Conservation (phyloP, 2,888 invertebrate species). For the Epiperipatus broadwayi region DNA sequence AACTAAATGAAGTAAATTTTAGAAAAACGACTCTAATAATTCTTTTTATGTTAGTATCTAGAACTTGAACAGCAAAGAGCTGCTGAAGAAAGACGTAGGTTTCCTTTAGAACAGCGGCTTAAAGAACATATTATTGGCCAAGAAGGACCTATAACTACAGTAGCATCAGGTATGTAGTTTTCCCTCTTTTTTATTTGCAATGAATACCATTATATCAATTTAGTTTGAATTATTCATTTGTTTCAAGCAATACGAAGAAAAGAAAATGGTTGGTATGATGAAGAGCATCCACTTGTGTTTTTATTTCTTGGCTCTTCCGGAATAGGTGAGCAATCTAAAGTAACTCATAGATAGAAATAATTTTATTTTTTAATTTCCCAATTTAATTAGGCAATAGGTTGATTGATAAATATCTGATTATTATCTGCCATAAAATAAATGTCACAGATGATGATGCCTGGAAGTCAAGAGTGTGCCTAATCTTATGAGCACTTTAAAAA, state of each 20-base stretch:
- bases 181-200: slow-evolving; percentile 17
- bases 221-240: slow-evolving; percentile 9
- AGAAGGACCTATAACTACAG: slow-evolving; percentile 55
- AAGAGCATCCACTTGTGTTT: slow-evolving; percentile 75
- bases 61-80: slow-evolving; percentile 39
- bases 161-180: slow-evolving; percentile 42
- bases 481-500: no score
- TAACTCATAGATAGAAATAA: no score
- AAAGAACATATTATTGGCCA: slow-evolving; percentile 69
- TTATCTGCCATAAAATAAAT: no score
- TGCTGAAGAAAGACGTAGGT: slow-evolving; percentile 54
- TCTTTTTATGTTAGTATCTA: slow-evolving; percentile 17
- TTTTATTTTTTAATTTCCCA: no score
- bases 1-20: slow-evolving; percentile 13
- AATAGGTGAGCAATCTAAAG: slow-evolving; percentile 39
- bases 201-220: background rate
- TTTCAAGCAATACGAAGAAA: slow-evolving; percentile 55
- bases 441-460: no score
- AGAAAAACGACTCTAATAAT: background rate
- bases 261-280: slow-evolving; percentile 82
- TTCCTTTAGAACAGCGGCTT: slow-evolving; percentile 61
- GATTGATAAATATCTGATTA: no score
- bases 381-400: no score
- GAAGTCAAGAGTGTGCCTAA: no score
- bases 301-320: slow-evolving; percentile 82